Evolutionary conservation across 2,113 vertebrate species (phyloP), one percentile per base, ranked within the genome.

Genomic region (Corydoras maculifer): DNA sequence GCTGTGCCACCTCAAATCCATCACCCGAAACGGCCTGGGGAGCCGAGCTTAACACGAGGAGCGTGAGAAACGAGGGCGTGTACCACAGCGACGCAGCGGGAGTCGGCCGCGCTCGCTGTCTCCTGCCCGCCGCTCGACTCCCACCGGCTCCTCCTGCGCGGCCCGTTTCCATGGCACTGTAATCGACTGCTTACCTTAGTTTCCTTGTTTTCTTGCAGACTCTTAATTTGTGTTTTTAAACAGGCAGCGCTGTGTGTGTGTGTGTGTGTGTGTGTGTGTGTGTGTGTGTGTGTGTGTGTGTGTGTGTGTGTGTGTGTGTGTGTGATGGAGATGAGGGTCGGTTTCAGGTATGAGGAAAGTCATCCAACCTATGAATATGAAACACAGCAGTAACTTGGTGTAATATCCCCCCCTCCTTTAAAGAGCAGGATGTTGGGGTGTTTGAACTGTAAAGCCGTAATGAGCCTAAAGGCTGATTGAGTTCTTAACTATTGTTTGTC

Each of bases 71-170:
- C 31, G 60, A 58, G 73, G 18, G 80, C 55, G 73, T 48, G 74
- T 57, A 61, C 77, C 65, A 60, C 53, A 48, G 74, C 54, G 50
- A 58, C 60, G 68, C 76, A 75, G 80, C 78, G 81, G 85, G 77
- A 86, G 85, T 80, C 79, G 83, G 87, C 82, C 87, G 74, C 74
- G 63, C 78, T 60, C 78, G 68, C 10, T 32, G 29, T 29, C 64
- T 15, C 51, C 58, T 77, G 76, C 87, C 75, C 79, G 69, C 85
- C 87, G 89, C 90, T 90, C 89, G 94, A 80, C 88, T 91, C 86
- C 87, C 85, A 86, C 78, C 77, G 71, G 81, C 67, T 75, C 70
- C 15, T 65, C 66, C 60, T 63, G 5, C 50, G n/a, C 10, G 60
- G 59, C 77, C 63, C 77, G 77, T 55, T 64, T 79, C 63, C 77